A percentile compares a stretch with the other conserved stretches of the same genome.
These are phyloP conservation scores for Eupithecia abbreviata DNA, from an alignment of 2,888 invertebrate genomes.

Conservation along the genomic window DNA sequence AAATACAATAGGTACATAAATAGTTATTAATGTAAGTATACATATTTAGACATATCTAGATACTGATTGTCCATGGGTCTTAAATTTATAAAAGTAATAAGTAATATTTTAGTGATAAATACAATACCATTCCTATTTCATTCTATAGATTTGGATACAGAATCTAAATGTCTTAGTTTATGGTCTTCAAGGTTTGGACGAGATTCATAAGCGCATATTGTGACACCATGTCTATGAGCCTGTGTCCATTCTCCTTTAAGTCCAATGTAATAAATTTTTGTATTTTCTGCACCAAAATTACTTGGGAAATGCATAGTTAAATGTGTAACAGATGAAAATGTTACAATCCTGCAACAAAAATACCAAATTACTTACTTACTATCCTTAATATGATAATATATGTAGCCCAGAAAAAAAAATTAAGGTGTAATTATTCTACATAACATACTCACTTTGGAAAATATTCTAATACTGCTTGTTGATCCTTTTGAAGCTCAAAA, in stretches of 20 bases:
- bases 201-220: slow-evolving; percentile 95
- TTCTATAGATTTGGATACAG: slow-evolving; percentile 84
- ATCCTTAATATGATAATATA: not conserved
- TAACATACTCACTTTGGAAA: slow-evolving; percentile 89
- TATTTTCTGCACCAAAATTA: slow-evolving; percentile 94
- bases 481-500: slow-evolving; percentile 93
- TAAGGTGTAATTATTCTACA: not conserved
- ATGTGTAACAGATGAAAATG: slow-evolving; percentile 95
- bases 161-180: slow-evolving; percentile 87
- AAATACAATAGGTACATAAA: not conserved
- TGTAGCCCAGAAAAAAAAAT: not conserved
- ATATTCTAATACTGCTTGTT: slow-evolving; percentile 92
- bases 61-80: not conserved
- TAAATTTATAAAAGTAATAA: not conserved
- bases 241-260: slow-evolving; percentile 96
- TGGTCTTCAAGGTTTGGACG: slow-evolving; percentile 94
- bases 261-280: slow-evolving; percentile 96
- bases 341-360: slow-evolving; percentile 89
- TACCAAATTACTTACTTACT: not conserved
- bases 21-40: not conserved
- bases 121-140: slow-evolving; percentile 41
- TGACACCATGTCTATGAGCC: slow-evolving; percentile 93
- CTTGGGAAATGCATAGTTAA: slow-evolving; percentile 94
- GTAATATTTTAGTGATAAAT: not conserved
- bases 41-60: not conserved